Percentiles rank a stretch among this genome's conserved stretches.
These are phyloP conservation scores for Orchestia grillus DNA, from an alignment of 1,140 invertebrate genomes.

Conservation along the genomic window DNA sequence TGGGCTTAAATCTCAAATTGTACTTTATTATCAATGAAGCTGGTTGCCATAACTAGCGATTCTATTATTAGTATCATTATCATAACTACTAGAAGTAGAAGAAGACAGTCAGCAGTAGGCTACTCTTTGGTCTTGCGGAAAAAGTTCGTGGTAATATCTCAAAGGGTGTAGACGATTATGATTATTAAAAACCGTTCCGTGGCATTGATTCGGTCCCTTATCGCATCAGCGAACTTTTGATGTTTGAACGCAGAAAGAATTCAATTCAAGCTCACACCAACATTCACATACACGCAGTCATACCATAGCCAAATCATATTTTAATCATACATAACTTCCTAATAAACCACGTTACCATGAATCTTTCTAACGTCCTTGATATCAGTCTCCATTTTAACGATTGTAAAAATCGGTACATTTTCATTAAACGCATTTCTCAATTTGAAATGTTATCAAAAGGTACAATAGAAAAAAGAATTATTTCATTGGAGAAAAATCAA, in stretches of 20 bases:
- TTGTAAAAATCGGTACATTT: background rate
- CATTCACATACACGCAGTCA: background rate
- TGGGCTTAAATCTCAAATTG: conserved; percentile 56
- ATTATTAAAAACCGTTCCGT: background rate
- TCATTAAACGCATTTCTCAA: background rate
- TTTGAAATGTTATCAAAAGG: background rate
- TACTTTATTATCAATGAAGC: conserved; percentile 56
- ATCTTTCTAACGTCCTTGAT: background rate
- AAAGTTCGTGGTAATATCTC: conserved; percentile 24
- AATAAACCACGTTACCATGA: background rate
- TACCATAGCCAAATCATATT: background rate
- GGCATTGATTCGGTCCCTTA: background rate
- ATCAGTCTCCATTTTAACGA: background rate
- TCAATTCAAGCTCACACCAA: background rate
- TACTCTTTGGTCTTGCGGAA: conserved; percentile 52
- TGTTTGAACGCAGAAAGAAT: background rate
- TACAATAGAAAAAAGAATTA: background rate
- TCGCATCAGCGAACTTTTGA: background rate
- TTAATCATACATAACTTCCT: background rate
- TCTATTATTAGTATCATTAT: conserved; percentile 53
- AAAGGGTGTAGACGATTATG: background rate
- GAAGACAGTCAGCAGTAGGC: conserved; percentile 51
- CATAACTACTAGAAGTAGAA: conserved; percentile 53
- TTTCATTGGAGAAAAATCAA: background rate
- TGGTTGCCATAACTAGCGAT: conserved; percentile 50